Conservation (phyloP, 2,113 vertebrate genomes). For the Ranitomeya imitator region DNA sequence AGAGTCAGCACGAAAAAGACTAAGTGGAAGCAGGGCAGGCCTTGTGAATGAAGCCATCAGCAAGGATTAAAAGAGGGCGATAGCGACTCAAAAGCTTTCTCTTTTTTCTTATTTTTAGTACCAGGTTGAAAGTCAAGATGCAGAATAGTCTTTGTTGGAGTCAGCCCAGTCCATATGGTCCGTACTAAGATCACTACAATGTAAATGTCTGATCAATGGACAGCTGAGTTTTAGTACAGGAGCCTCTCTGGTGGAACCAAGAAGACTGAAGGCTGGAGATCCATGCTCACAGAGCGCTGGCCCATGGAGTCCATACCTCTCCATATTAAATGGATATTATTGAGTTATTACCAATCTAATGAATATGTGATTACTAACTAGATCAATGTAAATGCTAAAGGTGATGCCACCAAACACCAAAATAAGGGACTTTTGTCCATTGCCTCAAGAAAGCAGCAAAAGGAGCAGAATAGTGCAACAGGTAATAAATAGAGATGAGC, state of each 20-base stretch:
- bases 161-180: conserved; percentile 74
- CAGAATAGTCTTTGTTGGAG: conserved; percentile 81
- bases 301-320: not conserved
- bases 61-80: conserved; percentile 81
- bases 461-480: too few species aligned
- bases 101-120: conserved; percentile 81
- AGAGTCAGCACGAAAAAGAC: conserved; percentile 67
- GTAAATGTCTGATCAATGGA: conserved; percentile 60
- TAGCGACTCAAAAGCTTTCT: conserved; percentile 80
- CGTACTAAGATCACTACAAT: conserved; percentile 64
- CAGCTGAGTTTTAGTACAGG: not conserved
- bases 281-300: not conserved
- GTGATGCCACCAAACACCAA: too few species aligned
- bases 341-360: too few species aligned
- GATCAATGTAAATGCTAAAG: too few species aligned
- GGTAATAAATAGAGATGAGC: too few species aligned
- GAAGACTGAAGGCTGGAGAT: not conserved
- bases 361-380: too few species aligned
- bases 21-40: conserved; percentile 64
- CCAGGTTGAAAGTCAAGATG: conserved; percentile 76
- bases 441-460: too few species aligned
- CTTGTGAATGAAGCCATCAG: conserved; percentile 79
- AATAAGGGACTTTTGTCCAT: too few species aligned
- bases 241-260: not conserved
- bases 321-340: too few species aligned